Conservation (phyloP, 1,140 invertebrate genomes). For the Drosophila varians region DNA sequence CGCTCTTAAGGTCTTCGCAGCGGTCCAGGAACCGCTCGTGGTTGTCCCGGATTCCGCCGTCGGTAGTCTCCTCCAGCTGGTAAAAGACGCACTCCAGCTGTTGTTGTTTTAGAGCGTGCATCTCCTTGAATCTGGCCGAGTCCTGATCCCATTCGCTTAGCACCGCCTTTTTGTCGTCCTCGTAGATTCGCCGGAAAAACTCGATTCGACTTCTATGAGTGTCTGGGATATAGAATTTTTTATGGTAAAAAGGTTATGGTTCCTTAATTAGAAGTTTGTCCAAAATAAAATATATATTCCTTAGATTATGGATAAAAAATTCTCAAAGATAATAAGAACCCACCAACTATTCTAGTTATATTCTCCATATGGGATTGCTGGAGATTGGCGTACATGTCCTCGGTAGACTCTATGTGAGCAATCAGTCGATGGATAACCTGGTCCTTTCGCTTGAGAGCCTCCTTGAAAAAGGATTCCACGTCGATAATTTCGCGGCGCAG, state of each 20-base stretch:
- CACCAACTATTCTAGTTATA: constrained; percentile 88
- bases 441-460: constrained; percentile 87
- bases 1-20: constrained; percentile 84
- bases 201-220: constrained; percentile 84
- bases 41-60: constrained; percentile 49
- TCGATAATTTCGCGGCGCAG: constrained; percentile 88
- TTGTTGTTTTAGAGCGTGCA: constrained; percentile 77
- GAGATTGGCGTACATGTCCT: constrained; percentile 87
- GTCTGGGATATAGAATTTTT: constrained; percentile 54
- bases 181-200: constrained; percentile 85
- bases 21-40: constrained; percentile 80
- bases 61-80: constrained; percentile 66
- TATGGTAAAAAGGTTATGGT: background rate
- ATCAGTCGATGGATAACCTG: constrained; percentile 87
- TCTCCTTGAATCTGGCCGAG: constrained; percentile 78
- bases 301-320: no score
- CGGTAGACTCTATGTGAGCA: constrained; percentile 87
- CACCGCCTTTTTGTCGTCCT: constrained; percentile 84
- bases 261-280: background rate
- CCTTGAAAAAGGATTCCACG: constrained; percentile 71
- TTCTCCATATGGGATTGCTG: constrained; percentile 88
- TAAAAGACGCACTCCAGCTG: constrained; percentile 78
- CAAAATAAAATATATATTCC: no score
- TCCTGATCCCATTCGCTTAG: constrained; percentile 84
- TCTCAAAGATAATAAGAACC: no score